Evolutionary conservation across 2,888 invertebrate genomes (phyloP).

Genomic region (Sphaerophoria taeniata): DNA sequence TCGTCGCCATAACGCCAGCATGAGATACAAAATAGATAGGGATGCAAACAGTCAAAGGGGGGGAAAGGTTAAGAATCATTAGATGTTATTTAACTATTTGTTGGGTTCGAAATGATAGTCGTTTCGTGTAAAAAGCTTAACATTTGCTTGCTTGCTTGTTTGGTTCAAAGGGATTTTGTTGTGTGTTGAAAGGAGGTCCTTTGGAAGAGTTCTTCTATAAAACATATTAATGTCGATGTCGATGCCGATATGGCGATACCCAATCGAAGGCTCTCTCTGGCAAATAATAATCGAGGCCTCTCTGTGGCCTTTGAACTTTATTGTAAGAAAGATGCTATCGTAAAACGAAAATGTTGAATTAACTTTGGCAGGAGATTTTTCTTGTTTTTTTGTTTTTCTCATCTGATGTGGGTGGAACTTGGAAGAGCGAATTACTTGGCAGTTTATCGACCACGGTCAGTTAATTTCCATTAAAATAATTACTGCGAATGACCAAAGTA

Average conservation of each 20-base stretch:
- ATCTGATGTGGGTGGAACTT: no score
- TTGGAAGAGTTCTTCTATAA: slow-evolving; percentile 25
- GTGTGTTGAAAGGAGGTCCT: slow-evolving; percentile 31
- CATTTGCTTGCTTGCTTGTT: slow-evolving; percentile 30
- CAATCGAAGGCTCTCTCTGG: neutral
- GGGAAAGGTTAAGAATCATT: slow-evolving; percentile 61
- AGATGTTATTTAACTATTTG: slow-evolving; percentile 59
- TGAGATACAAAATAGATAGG: slow-evolving; percentile 55
- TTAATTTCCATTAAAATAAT: no score
- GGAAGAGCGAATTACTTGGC: no score
- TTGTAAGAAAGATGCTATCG: slow-evolving; percentile 2
- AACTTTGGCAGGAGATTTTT: no score
- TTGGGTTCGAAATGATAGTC: slow-evolving; percentile 39
- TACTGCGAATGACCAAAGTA: no score
- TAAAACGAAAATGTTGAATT: neutral
- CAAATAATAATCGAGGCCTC: neutral
- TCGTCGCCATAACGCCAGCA: slow-evolving; percentile 5
- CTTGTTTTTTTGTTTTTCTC: no score
- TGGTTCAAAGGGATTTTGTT: slow-evolving; percentile 22
- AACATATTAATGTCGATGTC: neutral
- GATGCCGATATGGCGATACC: neutral
- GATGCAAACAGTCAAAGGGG: slow-evolving; percentile 57
- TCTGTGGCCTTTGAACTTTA: neutral
- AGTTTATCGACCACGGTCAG: no score
- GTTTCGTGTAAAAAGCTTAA: slow-evolving; percentile 47